These are phyloP conservation scores for Arge pagana DNA, from an alignment of 2,888 invertebrate genomes.

Conservation along the genomic window DNA sequence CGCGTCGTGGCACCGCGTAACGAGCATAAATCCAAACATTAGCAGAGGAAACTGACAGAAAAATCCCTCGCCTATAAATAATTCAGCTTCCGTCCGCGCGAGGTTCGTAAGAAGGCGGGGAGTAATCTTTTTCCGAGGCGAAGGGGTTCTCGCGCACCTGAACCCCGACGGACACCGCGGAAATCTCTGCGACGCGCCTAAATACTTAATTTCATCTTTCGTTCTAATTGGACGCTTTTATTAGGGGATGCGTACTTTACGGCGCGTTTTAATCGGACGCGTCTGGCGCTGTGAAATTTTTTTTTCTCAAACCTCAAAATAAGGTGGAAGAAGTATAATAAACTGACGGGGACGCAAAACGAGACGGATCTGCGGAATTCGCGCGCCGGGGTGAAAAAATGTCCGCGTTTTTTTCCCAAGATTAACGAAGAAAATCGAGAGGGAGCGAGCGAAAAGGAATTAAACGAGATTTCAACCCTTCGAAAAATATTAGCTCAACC, in stretches of 20 bases:
- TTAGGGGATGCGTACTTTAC: conserved; percentile 59
- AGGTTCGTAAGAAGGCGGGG: conserved; percentile 32
- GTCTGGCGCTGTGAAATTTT: too few species aligned
- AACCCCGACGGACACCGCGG: conserved; percentile 37
- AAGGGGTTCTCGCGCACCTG: conserved; percentile 39
- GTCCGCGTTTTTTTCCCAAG: too few species aligned
- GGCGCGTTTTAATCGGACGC: conserved; percentile 57
- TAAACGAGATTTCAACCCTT: conserved; percentile 55
- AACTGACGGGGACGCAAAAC: not conserved
- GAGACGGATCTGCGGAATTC: conserved; percentile 4
- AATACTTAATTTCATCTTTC: conserved; percentile 57
- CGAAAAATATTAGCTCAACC: conserved; percentile 53
- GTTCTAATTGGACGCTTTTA: conserved; percentile 57
- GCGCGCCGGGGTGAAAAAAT: conserved; percentile 4
- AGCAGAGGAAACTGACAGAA: conserved; percentile 32
- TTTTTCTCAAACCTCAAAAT: too few species aligned
- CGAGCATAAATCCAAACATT: conserved; percentile 21
- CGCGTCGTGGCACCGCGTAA: conserved; percentile 24
- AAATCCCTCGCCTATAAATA: conserved; percentile 48
- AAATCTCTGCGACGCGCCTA: conserved; percentile 46
- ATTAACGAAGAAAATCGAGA: not conserved
- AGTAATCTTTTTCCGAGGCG: conserved; percentile 48
- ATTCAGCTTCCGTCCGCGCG: conserved; percentile 40
- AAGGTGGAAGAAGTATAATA: too few species aligned
- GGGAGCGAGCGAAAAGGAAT: conserved; percentile 43